Percentiles rank a stretch among this genome's conserved stretches.
phyloP scores from a whole-genome alignment of 1,140 invertebrate genomes.

The Pissodes strobi region DNA sequence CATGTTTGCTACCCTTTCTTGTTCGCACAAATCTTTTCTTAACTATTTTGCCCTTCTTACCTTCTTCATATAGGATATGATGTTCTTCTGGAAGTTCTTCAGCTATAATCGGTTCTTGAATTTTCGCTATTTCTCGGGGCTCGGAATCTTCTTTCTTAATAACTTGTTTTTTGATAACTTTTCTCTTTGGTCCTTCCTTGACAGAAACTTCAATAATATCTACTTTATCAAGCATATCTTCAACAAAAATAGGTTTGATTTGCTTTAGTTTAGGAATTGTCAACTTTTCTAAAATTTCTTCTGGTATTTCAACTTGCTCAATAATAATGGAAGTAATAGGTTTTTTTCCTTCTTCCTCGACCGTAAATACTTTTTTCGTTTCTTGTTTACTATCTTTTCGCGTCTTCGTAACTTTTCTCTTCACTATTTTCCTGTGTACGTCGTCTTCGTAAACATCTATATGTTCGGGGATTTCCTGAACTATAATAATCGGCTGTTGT shows the following conservation, averaged over 20 bases:
- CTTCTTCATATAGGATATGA: constrained; percentile 56
- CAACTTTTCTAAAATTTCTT: constrained; percentile 50
- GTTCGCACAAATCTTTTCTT: constrained; percentile 51
- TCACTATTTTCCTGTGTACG: constrained; percentile 44
- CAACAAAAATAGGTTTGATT: constrained; percentile 32
- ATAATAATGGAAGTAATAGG: constrained; percentile 51
- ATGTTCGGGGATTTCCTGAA: constrained; percentile 40
- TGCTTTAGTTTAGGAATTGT: constrained; percentile 55
- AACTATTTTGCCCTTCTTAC: constrained; percentile 51
- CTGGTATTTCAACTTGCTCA: constrained; percentile 48
- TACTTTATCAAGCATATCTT: constrained; percentile 22
- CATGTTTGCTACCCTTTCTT: constrained; percentile 47
- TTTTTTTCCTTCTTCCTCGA: constrained; percentile 50
- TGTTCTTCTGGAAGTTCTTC: constrained; percentile 54
- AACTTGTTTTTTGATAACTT: constrained; percentile 46
- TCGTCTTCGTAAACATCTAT: constrained; percentile 45
- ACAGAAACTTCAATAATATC: constrained; percentile 17
- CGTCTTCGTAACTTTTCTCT: constrained; percentile 46
- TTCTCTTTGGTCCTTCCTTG: constrained; percentile 51
- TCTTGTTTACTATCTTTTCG: constrained; percentile 45
- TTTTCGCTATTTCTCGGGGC: constrained; percentile 17
- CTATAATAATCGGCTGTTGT: constrained; percentile 42
- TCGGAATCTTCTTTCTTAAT: constrained; percentile 40
- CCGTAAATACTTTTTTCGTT: constrained; percentile 46
- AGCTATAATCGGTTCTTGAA: constrained; percentile 7